A percentile compares a stretch with the other conserved stretches of the same genome.
These are phyloP conservation scores for Nerophis lumbriciformis DNA, from an alignment of 2,113 vertebrate genomes.

Conservation along the genomic window DNA sequence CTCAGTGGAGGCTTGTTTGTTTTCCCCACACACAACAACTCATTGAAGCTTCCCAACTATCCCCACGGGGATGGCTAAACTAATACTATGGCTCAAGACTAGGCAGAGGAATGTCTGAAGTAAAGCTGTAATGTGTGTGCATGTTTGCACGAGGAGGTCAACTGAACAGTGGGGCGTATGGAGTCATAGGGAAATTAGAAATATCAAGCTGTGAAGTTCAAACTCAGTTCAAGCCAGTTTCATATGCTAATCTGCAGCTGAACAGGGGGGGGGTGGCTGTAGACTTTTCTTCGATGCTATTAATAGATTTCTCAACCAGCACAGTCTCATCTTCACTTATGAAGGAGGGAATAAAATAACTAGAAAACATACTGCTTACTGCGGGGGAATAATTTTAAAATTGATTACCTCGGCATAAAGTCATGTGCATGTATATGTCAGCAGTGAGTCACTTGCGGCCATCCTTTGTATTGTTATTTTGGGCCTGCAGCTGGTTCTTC, in stretches of 20 bases:
- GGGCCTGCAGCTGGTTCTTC: slow-evolving; percentile 65
- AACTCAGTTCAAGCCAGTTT: slow-evolving; percentile 15
- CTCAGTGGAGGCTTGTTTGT: slow-evolving; percentile 8
- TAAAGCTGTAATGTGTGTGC: not conserved
- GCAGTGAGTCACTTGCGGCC: slow-evolving; percentile 51
- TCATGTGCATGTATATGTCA: slow-evolving; percentile 48
- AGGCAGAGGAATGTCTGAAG: slow-evolving; percentile 3
- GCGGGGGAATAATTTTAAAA: not conserved
- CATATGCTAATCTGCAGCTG: slow-evolving; percentile 35
- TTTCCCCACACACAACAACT: not conserved
- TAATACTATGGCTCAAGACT: not conserved
- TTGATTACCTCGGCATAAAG: slow-evolving; percentile 5
- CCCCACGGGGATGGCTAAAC: not conserved
- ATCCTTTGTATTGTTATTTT: slow-evolving; percentile 66
- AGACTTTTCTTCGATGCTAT: slow-evolving; percentile 33
- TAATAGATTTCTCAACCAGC: slow-evolving; percentile 41
- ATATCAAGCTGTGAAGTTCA: slow-evolving; percentile 11
- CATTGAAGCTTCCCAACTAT: not conserved
- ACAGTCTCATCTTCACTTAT: slow-evolving; percentile 32
- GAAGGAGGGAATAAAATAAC: slow-evolving; percentile 5
- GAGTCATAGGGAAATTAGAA: not conserved
- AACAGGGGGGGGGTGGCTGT: slow-evolving; percentile 26
- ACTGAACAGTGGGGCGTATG: not conserved
- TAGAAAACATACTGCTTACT: not conserved
- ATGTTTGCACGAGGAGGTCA: not conserved